Percentiles rank a stretch among this genome's conserved stretches.
These are phyloP conservation scores for Ginglymostoma cirratum DNA, from an alignment of 2,113 vertebrate species.

Conservation along the genomic window DNA sequence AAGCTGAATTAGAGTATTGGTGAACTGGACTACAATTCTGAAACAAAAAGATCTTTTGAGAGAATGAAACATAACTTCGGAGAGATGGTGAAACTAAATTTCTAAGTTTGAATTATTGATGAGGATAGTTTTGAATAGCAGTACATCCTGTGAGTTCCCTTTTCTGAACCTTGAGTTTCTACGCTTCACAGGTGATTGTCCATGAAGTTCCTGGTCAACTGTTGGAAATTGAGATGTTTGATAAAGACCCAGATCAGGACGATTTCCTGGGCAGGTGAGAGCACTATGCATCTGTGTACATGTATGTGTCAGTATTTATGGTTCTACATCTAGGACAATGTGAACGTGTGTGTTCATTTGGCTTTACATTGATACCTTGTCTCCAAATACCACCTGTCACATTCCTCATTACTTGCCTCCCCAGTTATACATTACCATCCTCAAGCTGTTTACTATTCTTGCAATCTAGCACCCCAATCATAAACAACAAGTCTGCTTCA, in stretches of 20 bases:
- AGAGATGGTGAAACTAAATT: background rate
- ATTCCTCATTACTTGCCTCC: background rate
- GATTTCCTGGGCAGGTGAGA: conserved; percentile 87
- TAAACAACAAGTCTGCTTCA: background rate
- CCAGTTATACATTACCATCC: too few species aligned
- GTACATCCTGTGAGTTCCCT: background rate
- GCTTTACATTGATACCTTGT: background rate
- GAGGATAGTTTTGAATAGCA: background rate
- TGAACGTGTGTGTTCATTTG: conserved; percentile 47
- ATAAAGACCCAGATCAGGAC: conserved; percentile 92
- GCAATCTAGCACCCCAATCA: background rate
- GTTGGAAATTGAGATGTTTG: conserved; percentile 86
- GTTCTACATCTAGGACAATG: conserved; percentile 40
- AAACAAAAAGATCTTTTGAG: background rate
- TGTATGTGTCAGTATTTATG: too few species aligned
- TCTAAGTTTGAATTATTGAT: background rate
- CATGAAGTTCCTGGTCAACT: conserved; percentile 91
- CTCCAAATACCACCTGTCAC: background rate
- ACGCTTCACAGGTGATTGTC: conserved; percentile 72
- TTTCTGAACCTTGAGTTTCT: background rate
- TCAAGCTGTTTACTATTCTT: background rate
- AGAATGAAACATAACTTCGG: background rate
- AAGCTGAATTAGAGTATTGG: background rate
- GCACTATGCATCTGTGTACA: background rate
- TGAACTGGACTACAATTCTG: background rate